phyloP scores from a whole-genome alignment of 2,797 vertebrate species.

The Pogonophryne albipinna region DNA sequence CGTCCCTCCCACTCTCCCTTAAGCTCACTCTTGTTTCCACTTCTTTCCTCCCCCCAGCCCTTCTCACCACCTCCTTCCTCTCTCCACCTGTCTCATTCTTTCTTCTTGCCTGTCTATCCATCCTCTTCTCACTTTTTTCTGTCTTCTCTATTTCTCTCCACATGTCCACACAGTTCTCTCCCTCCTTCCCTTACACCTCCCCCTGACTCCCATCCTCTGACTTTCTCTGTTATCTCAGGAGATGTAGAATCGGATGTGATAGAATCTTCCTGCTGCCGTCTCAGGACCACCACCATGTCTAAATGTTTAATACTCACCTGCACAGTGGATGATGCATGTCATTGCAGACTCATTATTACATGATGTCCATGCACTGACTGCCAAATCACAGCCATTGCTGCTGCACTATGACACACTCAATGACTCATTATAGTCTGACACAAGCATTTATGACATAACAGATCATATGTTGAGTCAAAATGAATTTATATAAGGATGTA shows the following conservation, averaged over 20 bases:
- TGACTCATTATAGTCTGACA: constrained; percentile 23
- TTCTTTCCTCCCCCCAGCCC: constrained; percentile 27
- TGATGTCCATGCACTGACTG: background rate
- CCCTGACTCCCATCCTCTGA: constrained; percentile 41
- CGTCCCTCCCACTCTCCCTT: constrained; percentile 49
- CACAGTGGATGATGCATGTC: background rate
- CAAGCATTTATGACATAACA: background rate
- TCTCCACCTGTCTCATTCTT: constrained; percentile 61
- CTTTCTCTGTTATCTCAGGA: constrained; percentile 48
- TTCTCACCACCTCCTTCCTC: background rate
- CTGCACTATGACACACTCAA: constrained; percentile 5
- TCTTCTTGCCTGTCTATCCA: constrained; percentile 31
- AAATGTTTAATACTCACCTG: background rate
- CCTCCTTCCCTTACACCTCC: constrained; percentile 35
- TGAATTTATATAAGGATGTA: background rate
- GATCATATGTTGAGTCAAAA: background rate
- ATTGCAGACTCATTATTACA: background rate
- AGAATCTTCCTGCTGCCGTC: constrained; percentile 38
- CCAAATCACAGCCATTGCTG: background rate
- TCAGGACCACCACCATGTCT: background rate
- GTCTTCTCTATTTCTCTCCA: constrained; percentile 30
- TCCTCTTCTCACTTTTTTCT: constrained; percentile 41
- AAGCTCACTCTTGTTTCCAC: constrained; percentile 50
- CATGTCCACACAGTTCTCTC: constrained; percentile 11
- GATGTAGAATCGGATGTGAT: constrained; percentile 52